Evolutionary conservation across 2,888 invertebrate genomes (phyloP), one percentile per base, ranked within the genome.

Genomic region (Escarpia spicata): DNA sequence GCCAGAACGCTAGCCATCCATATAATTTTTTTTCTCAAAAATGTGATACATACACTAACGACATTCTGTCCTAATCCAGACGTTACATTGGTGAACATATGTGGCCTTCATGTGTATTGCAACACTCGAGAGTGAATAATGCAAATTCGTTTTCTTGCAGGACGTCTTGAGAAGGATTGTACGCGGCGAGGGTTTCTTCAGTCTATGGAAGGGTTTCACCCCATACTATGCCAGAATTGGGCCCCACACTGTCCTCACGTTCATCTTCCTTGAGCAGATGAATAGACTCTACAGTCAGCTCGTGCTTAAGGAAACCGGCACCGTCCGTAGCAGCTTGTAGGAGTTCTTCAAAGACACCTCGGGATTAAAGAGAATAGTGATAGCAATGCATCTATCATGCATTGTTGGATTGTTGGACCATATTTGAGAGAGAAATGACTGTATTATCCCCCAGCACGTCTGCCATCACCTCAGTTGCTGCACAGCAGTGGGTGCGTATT

Each of bases 151-250:
- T 75, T 75, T 75, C 75, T 75, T 75, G 26, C 94, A 97, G 97
- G 98, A 98, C 95, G 99, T 99, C 0, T 97, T 99, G 91, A 96
- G 97, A 0, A 98, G 97, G 96, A 98, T 99, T 0, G 96, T 99
- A 0, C 97, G 97, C 92, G 98, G 98, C 93, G 99, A 99, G 97
- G 99, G 99, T 0, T 97, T 99, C 0, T 98, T 99, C 93, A 98
- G 99, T 0, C 97, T 99, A 9, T 99, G 99, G 99, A 99, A 99
- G 97, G 99, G 99, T 75, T 99, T 99, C 97, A 98, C 99, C 2
- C 99, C 99, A 0, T 99, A 99, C 97, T 99, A 98, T 97, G 98
- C 98, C 93, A 97, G 99, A 26, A 97, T 99, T 92, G 99, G 99
- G 8, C 99, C 99, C 0, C 99, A 99, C 97, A 99, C 99, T 0